Conservation (phyloP, 1,140 invertebrate genomes). For the Eumeta japonica region DNA sequence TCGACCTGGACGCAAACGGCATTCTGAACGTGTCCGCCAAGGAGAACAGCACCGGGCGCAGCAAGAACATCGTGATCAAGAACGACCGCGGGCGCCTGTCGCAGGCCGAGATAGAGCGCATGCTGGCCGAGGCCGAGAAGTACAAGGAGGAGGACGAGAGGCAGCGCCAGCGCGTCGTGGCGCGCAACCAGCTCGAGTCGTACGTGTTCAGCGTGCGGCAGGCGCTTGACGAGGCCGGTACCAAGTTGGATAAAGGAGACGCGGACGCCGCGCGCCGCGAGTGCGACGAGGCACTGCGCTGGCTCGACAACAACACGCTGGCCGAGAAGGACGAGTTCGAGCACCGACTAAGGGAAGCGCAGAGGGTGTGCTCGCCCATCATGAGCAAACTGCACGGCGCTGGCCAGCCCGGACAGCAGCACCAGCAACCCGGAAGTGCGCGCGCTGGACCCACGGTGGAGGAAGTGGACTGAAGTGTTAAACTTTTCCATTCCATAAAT, state of each 20-base stretch:
- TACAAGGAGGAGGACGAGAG: slow-evolving; percentile 71
- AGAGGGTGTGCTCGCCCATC: slow-evolving; percentile 68
- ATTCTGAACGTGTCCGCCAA: slow-evolving; percentile 68
- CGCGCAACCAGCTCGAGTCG: slow-evolving; percentile 77
- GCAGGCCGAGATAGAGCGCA: slow-evolving; percentile 89
- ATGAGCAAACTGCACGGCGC: slow-evolving; percentile 75
- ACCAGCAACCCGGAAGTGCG: slow-evolving; percentile 13
- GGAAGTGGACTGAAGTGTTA: slow-evolving; percentile 65
- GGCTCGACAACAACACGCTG: slow-evolving; percentile 65
- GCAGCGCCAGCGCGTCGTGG: slow-evolving; percentile 66
- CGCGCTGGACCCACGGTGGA: slow-evolving; percentile 66
- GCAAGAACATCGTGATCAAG: slow-evolving; percentile 81
- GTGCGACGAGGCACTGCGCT: slow-evolving; percentile 57
- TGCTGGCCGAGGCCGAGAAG: slow-evolving; percentile 76
- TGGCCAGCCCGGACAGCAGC: slow-evolving; percentile 21
- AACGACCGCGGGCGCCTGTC: slow-evolving; percentile 90
- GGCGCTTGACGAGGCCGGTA: slow-evolving; percentile 49
- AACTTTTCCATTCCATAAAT: too few relatives aligned
- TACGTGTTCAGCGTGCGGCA: slow-evolving; percentile 81
- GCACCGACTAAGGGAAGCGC: slow-evolving; percentile 72
- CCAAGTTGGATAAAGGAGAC: slow-evolving; percentile 62
- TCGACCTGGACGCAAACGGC: slow-evolving; percentile 70
- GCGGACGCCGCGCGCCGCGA: slow-evolving; percentile 61
- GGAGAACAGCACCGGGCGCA: slow-evolving; percentile 67
- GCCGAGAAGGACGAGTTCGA: slow-evolving; percentile 83